Evolutionary conservation across 2,888 invertebrate genomes (phyloP), one percentile per base, ranked within the genome.

Genomic region (Nymphalis c-album): DNA sequence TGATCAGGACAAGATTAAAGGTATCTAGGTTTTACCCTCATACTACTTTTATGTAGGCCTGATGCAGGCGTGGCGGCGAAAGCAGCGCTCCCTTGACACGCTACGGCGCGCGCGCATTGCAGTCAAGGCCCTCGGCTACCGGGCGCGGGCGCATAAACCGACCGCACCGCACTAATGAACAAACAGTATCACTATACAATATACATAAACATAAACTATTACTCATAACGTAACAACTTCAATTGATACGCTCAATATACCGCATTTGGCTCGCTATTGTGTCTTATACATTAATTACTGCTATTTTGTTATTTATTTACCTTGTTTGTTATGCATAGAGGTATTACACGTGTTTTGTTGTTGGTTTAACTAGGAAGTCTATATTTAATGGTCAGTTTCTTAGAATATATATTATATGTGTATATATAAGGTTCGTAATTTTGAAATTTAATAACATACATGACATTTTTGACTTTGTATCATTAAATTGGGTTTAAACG

Each of bases 1-100:
- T 22, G 17, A 40, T 26, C 16, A 64, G 31, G 63, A 67, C 46
- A 31, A 60, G 63, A 64, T 68, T 63, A 68, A 63, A 67, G 51
- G 64, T 70, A 70, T 71, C 63, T 67, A 71, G 71, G 71, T 67
- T 71, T 71, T 69, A 71, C 71, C 71, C 69, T 69, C 67, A 71
- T 69, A 64, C 35, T 63, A 62, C 18, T 59, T 73, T 64, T 70
- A 71, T 72, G 70, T 85, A 81, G 83, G 83, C 80, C 81, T 75
- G 76, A 78, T 78, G 78, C 84, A 85, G 91, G 88, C 87, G 90
- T 85, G 88, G 85, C 89, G 84, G 90, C 90, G 91, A 91, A 91
- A 91, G 91, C 91, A 90, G 90, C 81, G 87, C 89, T 90, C 91
- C 91, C 91, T 91, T 91, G 91, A 91, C 91, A 91, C 84, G 91